phyloP scores from a whole-genome alignment of 2,888 invertebrate species.

The Mimas tiliae region DNA sequence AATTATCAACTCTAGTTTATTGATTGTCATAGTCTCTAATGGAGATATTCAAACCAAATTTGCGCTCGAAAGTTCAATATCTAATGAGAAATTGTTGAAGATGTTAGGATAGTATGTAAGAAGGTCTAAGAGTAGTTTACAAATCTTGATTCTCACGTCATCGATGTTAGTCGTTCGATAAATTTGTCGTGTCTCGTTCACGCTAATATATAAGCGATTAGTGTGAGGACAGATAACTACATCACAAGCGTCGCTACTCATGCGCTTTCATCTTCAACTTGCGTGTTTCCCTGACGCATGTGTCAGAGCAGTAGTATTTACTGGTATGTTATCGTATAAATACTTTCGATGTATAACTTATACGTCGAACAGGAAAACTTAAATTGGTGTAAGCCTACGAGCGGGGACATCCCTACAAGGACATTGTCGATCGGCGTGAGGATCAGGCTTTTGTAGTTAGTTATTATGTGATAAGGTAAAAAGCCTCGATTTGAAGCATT shows the following conservation, averaged over 20 bases:
- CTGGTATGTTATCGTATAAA: too few relatives aligned
- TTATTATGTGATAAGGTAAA: slow-evolving; percentile 22
- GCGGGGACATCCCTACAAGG: too few relatives aligned
- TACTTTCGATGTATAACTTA: too few relatives aligned
- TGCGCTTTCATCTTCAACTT: neutral
- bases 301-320: too few relatives aligned
- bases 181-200: neutral
- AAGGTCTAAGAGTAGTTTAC: slow-evolving; percentile 23
- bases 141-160: neutral
- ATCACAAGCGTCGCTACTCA: neutral
- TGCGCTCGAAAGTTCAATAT: slow-evolving; percentile 9
- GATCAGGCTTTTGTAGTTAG: slow-evolving; percentile 2
- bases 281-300: neutral
- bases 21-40: neutral
- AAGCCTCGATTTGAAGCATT: slow-evolving; percentile 17
- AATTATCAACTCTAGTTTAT: slow-evolving; percentile 10
- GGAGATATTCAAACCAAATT: neutral
- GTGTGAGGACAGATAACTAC: neutral
- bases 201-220: neutral
- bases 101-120: slow-evolving; percentile 18
- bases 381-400: too few relatives aligned
- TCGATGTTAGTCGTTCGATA: neutral
- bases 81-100: slow-evolving; percentile 17
- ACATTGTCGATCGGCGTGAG: neutral
- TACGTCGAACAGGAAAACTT: too few relatives aligned